phyloP scores from a whole-genome alignment of 2,113 vertebrate genomes.

The Numenius arquata region DNA sequence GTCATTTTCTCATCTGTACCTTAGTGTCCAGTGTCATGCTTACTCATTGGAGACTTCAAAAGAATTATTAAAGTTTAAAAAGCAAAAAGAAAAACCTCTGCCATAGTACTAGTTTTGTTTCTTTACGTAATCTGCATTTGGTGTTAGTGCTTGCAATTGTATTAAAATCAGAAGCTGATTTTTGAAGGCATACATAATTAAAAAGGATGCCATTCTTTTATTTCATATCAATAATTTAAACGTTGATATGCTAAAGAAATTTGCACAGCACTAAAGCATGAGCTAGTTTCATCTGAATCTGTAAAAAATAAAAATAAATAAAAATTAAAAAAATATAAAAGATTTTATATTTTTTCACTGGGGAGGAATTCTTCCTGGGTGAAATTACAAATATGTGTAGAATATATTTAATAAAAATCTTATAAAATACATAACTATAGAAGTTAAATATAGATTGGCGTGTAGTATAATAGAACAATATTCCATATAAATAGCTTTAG shows the following conservation, averaged over 20 bases:
- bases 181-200: conserved; percentile 68
- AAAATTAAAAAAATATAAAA: conserved; percentile 78
- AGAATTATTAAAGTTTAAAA: conserved; percentile 64
- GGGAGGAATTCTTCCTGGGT: conserved; percentile 87
- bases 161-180: conserved; percentile 78
- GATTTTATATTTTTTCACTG: conserved; percentile 91
- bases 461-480: conserved; percentile 88
- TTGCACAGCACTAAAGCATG: conserved; percentile 96
- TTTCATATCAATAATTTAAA: conserved; percentile 79
- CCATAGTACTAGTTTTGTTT: conserved; percentile 75
- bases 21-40: conserved; percentile 78
- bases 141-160: conserved; percentile 80
- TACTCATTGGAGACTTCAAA: conserved; percentile 69
- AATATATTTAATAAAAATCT: conserved; percentile 99
- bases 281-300: conserved; percentile 87
- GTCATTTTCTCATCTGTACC: conserved; percentile 71
- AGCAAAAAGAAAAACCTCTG: conserved; percentile 51
- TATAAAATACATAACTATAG: conserved; percentile 94
- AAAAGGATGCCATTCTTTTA: conserved; percentile 72
- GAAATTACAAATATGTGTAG: conserved; percentile 93
- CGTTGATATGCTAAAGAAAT: conserved; percentile 81
- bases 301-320: conserved; percentile 81
- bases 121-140: conserved; percentile 77
- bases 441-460: conserved; percentile 92
- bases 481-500: conserved; percentile 90